Conservation (phyloP, 2,113 vertebrate species). For the Trichechus manatus region DNA sequence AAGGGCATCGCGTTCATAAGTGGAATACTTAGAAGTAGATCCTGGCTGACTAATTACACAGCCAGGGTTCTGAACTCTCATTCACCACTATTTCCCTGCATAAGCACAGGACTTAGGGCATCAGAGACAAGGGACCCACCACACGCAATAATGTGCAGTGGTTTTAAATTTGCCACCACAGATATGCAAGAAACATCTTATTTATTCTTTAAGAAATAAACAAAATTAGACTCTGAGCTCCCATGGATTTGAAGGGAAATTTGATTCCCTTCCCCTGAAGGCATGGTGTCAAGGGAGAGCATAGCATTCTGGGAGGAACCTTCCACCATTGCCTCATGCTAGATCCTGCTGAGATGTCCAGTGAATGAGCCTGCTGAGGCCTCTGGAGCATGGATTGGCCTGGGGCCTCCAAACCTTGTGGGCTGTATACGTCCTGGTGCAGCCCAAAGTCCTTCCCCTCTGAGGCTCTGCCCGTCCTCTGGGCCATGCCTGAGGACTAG, state of each 20-base stretch:
- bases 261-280: not conserved
- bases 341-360: not conserved
- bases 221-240: not conserved
- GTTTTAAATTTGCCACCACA: not conserved
- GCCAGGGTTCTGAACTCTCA: not conserved
- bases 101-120: not conserved
- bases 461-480: not conserved
- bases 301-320: not conserved
- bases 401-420: not conserved
- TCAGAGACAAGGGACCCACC: too few relatives aligned
- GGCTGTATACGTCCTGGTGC: not conserved
- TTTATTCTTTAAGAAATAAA: not conserved
- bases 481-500: not conserved
- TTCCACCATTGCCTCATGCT: not conserved
- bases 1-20: not conserved
- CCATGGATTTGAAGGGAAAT: not conserved
- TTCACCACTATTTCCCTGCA: not conserved
- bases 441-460: not conserved
- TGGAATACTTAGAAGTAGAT: not conserved
- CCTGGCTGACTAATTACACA: fast-evolving
- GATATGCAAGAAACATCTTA: not conserved
- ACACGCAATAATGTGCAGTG: fast-evolving
- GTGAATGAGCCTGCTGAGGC: not conserved
- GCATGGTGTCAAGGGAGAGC: not conserved
- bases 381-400: not conserved